These are phyloP conservation scores for Zaprionus camerounensis DNA, from an alignment of 1,140 invertebrate species.

Conservation along the genomic window DNA sequence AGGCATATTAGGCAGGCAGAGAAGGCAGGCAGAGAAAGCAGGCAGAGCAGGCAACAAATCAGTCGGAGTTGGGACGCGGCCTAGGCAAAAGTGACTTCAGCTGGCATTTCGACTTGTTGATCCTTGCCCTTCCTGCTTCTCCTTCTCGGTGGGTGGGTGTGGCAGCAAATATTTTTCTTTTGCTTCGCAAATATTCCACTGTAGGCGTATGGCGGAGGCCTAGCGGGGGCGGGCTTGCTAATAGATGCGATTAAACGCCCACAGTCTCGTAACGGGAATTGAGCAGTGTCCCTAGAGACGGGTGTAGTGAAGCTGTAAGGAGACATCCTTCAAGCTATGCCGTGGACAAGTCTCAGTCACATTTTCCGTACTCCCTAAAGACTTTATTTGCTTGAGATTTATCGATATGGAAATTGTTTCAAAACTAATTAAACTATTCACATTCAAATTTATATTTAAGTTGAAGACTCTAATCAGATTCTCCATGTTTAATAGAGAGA, in stretches of 20 bases:
- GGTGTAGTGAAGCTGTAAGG: background rate
- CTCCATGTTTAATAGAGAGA: too few relatives aligned
- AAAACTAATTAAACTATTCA: too few relatives aligned
- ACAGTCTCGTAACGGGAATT: constrained; percentile 49
- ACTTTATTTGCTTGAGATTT: background rate
- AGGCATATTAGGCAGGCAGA: background rate
- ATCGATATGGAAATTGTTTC: too few relatives aligned
- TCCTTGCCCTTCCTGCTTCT: constrained; percentile 12
- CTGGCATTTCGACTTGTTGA: constrained; percentile 54
- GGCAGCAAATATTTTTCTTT: constrained; percentile 35
- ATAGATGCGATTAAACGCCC: constrained; percentile 80
- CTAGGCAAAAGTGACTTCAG: constrained; percentile 21
- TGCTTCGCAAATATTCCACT: constrained; percentile 39
- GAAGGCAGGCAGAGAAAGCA: background rate
- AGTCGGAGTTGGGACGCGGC: constrained; percentile 22
- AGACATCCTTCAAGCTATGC: constrained; percentile 9
- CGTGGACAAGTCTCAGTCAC: background rate
- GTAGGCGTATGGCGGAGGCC: constrained; percentile 14
- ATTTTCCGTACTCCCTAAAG: background rate
- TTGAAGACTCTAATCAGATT: too few relatives aligned
- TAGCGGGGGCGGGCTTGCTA: constrained; percentile 50
- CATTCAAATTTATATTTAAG: too few relatives aligned
- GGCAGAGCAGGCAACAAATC: background rate
- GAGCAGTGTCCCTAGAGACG: constrained; percentile 20
- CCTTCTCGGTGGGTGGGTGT: constrained; percentile 9